A percentile compares a stretch with the other conserved stretches of the same genome.
These are phyloP conservation scores for Halocynthia roretzi DNA, from an alignment of 23 tunicate species.

Conservation along the genomic window DNA sequence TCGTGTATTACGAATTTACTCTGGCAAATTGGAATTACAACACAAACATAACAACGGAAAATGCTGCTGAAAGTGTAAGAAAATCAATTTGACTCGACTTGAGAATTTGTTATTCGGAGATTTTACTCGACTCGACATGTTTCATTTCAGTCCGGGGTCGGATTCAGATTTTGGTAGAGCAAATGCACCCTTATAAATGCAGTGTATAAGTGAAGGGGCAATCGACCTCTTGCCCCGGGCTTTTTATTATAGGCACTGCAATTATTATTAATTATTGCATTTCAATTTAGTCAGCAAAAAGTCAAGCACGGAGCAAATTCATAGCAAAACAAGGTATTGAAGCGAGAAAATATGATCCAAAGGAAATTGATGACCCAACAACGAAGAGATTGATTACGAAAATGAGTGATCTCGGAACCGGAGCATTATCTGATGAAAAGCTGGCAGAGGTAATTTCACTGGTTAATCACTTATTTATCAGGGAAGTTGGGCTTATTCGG, in stretches of 20 bases:
- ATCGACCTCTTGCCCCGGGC: no score
- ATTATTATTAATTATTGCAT: no score
- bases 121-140: no score
- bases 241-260: no score
- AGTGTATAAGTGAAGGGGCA: no score
- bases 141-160: no score
- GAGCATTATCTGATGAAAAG: constrained; percentile 48
- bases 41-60: constrained; percentile 66
- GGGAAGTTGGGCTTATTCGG: neutral
- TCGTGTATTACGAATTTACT: constrained; percentile 34
- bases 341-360: constrained; percentile 51
- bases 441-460: constrained; percentile 27
- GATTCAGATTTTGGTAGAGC: no score
- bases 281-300: constrained; percentile 15
- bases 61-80: constrained; percentile 55
- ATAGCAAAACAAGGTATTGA: constrained; percentile 52
- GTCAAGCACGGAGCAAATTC: constrained; percentile 36
- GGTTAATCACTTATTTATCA: neutral
- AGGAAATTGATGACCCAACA: constrained; percentile 37
- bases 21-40: constrained; percentile 86
- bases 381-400: constrained; percentile 37
- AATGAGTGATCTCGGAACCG: constrained; percentile 66
- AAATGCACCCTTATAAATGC: no score
- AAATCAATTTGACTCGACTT: neutral
- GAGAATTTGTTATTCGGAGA: no score